A percentile compares a stretch with the other conserved stretches of the same genome.
Conservation (phyloP, 2,888 invertebrate genomes). For the Atherix ibis region DNA sequence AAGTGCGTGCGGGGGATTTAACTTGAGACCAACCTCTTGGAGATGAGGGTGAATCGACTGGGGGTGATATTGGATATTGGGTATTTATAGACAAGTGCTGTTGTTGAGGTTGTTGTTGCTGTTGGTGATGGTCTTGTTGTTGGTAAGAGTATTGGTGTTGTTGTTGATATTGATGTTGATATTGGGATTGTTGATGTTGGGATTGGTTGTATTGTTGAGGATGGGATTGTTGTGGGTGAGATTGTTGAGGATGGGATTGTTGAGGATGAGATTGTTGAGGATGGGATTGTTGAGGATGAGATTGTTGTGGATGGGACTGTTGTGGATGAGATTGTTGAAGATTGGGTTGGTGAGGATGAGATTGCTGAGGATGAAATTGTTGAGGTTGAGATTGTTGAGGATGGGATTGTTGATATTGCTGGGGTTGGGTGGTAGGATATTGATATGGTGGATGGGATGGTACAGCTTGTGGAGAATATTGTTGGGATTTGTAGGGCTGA, state of each 20-base stretch:
- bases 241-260: constrained; percentile 4
- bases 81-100: too few species aligned
- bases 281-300: constrained; percentile 6
- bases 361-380: constrained; percentile 8
- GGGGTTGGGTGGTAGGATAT: not conserved
- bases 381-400: constrained; percentile 3
- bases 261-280: constrained; percentile 5
- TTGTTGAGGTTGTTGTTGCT: constrained; percentile 8
- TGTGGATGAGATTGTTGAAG: constrained; percentile 4
- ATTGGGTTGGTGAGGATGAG: constrained; percentile 3
- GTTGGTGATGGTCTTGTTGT: constrained; percentile 10
- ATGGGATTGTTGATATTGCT: not conserved
- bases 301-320: constrained; percentile 6
- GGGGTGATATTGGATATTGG: constrained; percentile 5
- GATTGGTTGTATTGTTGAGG: constrained; percentile 15
- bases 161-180: constrained; percentile 14
- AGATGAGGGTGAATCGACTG: too few species aligned
- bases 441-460: not conserved
- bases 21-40: constrained; percentile 13
- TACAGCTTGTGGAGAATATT: constrained; percentile 7
- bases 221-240: constrained; percentile 6
- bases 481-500: constrained; percentile 5
- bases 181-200: constrained; percentile 12
- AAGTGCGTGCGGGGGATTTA: constrained; percentile 8
- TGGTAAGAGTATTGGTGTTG: constrained; percentile 9